phyloP scores from a whole-genome alignment of 2,113 vertebrate species.

The Stictonetta naevosa region DNA sequence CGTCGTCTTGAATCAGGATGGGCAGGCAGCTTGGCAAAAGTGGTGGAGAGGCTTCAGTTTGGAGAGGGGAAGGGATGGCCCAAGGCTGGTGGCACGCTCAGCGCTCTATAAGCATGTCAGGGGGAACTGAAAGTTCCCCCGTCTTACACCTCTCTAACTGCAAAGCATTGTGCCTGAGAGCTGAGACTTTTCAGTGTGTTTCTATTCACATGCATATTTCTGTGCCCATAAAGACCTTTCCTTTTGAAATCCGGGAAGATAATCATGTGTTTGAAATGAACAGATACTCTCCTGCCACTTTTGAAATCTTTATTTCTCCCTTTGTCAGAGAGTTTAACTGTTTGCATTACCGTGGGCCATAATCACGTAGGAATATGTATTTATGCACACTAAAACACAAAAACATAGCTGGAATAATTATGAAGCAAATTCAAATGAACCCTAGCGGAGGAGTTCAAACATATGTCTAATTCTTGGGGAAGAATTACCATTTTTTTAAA shows the following conservation, averaged over 20 bases:
- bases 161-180: constrained; percentile 70
- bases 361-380: neutral
- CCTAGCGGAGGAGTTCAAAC: constrained; percentile 31
- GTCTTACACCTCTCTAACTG: neutral
- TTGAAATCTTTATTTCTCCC: constrained; percentile 38
- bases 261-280: constrained; percentile 75
- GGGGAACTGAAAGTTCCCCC: neutral
- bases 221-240: constrained; percentile 63
- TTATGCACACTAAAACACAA: neutral
- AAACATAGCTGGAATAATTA: neutral
- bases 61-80: neutral
- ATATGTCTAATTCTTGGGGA: neutral
- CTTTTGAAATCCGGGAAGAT: constrained; percentile 70
- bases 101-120: neutral
- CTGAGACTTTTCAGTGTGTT: constrained; percentile 32
- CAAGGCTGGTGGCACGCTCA: neutral
- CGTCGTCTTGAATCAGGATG: neutral
- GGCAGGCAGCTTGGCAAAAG: neutral
- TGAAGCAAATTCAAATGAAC: neutral
- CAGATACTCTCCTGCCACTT: constrained; percentile 67
- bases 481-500: neutral
- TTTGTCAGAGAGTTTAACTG: constrained; percentile 59
- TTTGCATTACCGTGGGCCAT: constrained; percentile 11
- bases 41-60: neutral
- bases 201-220: constrained; percentile 74